phyloP scores from a whole-genome alignment of 1,140 invertebrate genomes.

The Melanaphis sacchari region DNA sequence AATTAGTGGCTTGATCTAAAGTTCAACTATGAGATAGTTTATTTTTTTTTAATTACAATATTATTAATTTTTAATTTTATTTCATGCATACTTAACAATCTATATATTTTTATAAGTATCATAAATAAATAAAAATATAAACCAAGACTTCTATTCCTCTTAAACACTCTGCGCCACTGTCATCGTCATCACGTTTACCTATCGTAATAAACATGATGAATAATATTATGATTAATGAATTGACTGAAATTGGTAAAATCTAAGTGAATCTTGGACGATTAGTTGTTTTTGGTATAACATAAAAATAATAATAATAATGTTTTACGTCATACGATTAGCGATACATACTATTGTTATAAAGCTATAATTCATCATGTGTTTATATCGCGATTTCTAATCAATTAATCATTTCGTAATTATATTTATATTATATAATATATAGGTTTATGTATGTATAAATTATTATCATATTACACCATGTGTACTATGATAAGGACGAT shows the following conservation, averaged over 20 bases:
- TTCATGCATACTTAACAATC: not conserved
- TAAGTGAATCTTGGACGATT: no score
- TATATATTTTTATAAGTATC: not conserved
- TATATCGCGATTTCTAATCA: not conserved
- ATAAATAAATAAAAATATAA: no score
- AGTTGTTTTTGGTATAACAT: not conserved
- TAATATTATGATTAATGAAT: no score
- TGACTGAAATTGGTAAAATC: no score
- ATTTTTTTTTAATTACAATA: not conserved
- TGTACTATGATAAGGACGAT: not conserved
- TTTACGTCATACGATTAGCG: not conserved
- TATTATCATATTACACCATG: not conserved
- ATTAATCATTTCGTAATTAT: constrained; percentile 11
- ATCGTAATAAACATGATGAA: no score
- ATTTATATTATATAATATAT: not conserved
- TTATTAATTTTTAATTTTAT: no score
- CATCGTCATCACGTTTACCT: not conserved
- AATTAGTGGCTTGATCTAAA: not conserved
- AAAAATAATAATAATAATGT: not conserved
- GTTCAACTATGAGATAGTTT: not conserved
- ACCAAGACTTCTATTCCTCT: not conserved
- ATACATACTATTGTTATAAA: not conserved
- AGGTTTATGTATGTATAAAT: not conserved
- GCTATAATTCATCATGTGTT: not conserved
- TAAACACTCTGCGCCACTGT: no score